Evolutionary conservation across 2,113 vertebrate genomes (phyloP).

Genomic region (Eulemur rufifrons): DNA sequence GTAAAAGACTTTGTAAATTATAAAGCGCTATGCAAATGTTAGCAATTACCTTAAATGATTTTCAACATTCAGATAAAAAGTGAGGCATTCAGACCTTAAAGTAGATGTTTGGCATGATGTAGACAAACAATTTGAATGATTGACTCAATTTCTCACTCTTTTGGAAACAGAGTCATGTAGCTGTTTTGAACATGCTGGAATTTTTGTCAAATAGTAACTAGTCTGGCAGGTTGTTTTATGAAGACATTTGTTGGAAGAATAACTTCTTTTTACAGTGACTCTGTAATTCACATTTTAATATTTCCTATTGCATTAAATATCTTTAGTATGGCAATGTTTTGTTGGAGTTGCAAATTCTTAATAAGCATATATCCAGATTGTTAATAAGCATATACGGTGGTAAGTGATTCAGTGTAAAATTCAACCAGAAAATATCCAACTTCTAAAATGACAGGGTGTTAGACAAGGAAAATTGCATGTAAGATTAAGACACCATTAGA

Average conservation of each 20-base stretch:
- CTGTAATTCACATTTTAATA: not conserved
- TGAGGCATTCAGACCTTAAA: not conserved
- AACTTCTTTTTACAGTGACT: not conserved
- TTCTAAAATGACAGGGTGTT: constrained; percentile 17
- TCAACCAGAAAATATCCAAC: constrained; percentile 45
- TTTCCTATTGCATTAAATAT: constrained; percentile 37
- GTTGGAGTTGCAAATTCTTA: constrained; percentile 43
- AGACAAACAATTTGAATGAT: not conserved
- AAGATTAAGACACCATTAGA: not conserved
- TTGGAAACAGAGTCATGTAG: not conserved
- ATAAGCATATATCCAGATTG: constrained; percentile 41
- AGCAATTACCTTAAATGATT: not conserved
- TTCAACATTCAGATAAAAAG: not conserved
- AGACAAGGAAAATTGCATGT: constrained; percentile 46
- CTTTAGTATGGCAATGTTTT: not conserved
- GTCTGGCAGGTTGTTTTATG: constrained; percentile 30
- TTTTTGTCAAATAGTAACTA: constrained; percentile 26
- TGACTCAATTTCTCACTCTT: constrained; percentile 14
- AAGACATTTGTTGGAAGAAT: constrained; percentile 35
- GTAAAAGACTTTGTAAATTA: not conserved
- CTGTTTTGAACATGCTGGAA: constrained; percentile 26
- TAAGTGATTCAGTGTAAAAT: constrained; percentile 59
- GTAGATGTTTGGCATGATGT: not conserved
- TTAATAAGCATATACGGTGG: constrained; percentile 18
- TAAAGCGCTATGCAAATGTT: not conserved